Evolutionary conservation across 2,888 invertebrate species (phyloP).

Genomic region (Atrina japonica): DNA sequence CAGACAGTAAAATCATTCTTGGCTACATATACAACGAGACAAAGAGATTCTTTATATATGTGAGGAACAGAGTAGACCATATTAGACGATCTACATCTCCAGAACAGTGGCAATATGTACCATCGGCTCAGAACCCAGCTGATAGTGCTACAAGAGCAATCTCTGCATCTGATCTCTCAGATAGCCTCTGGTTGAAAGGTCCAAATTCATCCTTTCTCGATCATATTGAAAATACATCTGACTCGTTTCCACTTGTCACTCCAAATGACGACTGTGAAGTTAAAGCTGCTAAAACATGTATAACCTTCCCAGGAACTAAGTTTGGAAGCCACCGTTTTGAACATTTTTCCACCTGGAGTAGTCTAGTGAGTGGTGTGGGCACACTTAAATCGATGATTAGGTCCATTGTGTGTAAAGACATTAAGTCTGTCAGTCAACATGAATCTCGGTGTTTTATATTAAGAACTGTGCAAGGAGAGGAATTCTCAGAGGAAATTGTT

Average conservation of each 20-base stretch:
- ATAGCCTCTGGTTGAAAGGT: constrained; percentile 43
- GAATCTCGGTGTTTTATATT: constrained; percentile 29
- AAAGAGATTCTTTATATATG: constrained; percentile 50
- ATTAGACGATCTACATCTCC: constrained; percentile 35
- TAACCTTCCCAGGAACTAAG: background rate
- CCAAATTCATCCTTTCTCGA: constrained; percentile 6
- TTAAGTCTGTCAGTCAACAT: background rate
- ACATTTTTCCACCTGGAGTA: constrained; percentile 45
- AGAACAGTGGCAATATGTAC: constrained; percentile 48
- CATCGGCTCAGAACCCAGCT: constrained; percentile 43
- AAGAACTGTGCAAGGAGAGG: constrained; percentile 32
- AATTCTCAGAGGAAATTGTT: constrained; percentile 14
- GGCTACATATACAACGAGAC: constrained; percentile 48
- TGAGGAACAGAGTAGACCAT: constrained; percentile 43
- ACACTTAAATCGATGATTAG: background rate
- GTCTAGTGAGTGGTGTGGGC: constrained; percentile 26
- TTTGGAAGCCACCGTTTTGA: constrained; percentile 35
- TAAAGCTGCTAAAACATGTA: constrained; percentile 1
- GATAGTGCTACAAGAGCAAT: constrained; percentile 43
- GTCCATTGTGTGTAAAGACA: background rate
- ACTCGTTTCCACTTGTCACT: constrained; percentile 30
- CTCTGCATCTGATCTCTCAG: constrained; percentile 9
- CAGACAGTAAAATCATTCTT: constrained; percentile 49
- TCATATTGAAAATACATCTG: background rate
- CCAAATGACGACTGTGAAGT: constrained; percentile 26